Conservation (phyloP, 2,888 invertebrate species). For the Incurvaria masculella region DNA sequence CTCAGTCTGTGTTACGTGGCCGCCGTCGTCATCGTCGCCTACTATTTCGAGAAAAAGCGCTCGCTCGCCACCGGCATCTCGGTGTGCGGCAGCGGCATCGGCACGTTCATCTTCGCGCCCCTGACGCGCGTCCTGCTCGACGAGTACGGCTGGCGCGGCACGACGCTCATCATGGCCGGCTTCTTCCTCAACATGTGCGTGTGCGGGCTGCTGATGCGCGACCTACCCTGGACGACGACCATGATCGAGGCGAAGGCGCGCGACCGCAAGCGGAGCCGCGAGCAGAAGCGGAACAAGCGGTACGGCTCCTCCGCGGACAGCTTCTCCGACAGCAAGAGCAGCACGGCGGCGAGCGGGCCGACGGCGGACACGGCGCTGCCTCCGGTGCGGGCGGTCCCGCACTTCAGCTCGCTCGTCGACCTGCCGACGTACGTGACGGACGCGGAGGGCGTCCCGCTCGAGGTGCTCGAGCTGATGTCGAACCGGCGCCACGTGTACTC, state of each 20-base stretch:
- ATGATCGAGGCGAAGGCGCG: constrained; percentile 61
- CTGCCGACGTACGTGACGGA: constrained; percentile 80
- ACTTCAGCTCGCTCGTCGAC: constrained; percentile 78
- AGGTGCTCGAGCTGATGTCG: constrained; percentile 70
- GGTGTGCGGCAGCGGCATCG: constrained; percentile 85
- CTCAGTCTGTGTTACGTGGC: constrained; percentile 84
- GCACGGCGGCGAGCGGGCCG: constrained; percentile 54
- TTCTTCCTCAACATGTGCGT: constrained; percentile 78
- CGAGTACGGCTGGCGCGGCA: constrained; percentile 81
- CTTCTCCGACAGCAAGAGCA: constrained; percentile 66
- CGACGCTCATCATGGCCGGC: constrained; percentile 77
- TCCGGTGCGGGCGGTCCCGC: constrained; percentile 42
- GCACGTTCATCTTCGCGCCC: constrained; percentile 84
- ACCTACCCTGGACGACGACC: constrained; percentile 55
- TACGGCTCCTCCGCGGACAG: constrained; percentile 67
- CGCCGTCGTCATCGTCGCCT: constrained; percentile 88
- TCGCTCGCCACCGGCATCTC: constrained; percentile 84
- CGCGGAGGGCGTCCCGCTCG: constrained; percentile 72
- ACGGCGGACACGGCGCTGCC: constrained; percentile 36
- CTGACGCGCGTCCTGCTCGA: constrained; percentile 69
- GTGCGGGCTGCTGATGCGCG: constrained; percentile 79
- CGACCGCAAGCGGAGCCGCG: constrained; percentile 59
- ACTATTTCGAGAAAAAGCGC: constrained; percentile 82
- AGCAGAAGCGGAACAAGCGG: constrained; percentile 53
- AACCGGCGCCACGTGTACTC: constrained; percentile 68